Evolutionary conservation across 1,140 invertebrate genomes (phyloP), one percentile per base, ranked within the genome.

Genomic region (Leptinotarsa lineolata): DNA sequence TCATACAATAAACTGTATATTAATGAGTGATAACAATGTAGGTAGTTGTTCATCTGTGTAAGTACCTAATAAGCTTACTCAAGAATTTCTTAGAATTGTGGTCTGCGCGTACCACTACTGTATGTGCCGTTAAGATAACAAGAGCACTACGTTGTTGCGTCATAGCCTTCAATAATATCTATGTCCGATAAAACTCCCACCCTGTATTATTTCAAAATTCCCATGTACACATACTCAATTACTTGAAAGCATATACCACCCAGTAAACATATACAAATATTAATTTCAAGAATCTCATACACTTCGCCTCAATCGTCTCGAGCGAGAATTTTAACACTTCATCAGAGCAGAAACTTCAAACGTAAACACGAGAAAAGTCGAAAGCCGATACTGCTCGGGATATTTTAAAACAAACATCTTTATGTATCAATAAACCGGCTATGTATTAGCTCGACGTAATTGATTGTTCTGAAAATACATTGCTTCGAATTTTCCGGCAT

Each of bases 391-490:
- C 48, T 54, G 48, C 48, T 15, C 15, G 48, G 48, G 48, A 54
- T 54, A 54, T 54, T 54, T 54, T 54, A 54, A 54, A 54, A 54
- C 48, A 54, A 54, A 54, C 48, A 54, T 18, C 48, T 15, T 54
- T 54, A 54, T 54, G 48, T 54, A 54, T 54, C 48, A 54, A 54
- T 54, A 54, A 54, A 54, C 48, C 48, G 15, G 15, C 16, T 15
- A 54, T 54, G 15, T 54, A 54, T 54, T 54, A n/a, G 48, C 48
- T 54, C 48, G 48, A 54, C 48, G 48, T 54, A 54, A 54, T 54
- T 15, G 48, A 54, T 54, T 54, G 48, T 54, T 54, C 48, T 54
- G 5, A 54, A 54, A 54, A 54, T 54, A 54, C n/a, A 54, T 54
- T 54, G 48, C 48, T 54, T 54, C 48, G 48, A 54, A 54, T 16